Evolutionary conservation across 2,888 invertebrate species (phyloP), one percentile per base, ranked within the genome.

Genomic region (Caenorhabditis sulstoni): DNA sequence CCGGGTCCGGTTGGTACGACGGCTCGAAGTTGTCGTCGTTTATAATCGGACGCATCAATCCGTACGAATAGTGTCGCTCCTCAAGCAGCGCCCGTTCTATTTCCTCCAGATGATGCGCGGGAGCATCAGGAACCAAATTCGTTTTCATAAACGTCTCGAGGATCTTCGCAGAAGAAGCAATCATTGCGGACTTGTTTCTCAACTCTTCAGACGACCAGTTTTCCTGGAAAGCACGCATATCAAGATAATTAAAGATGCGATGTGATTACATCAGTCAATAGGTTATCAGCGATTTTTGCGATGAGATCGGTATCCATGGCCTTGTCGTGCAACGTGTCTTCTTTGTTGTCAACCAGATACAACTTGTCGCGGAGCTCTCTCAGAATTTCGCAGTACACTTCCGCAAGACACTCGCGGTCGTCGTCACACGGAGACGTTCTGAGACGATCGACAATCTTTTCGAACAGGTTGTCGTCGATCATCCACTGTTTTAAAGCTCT

Each of bases 351-450:
- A 3, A 59, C 41, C 44, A 80, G 50, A 18, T 75, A 78, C 8
- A 80, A 70, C 12, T 76, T 70, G 23, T 84, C 84, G 9, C 84
- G 59, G 5, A 81, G 52, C 37, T 71, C 81, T 35, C 83, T 59
- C 16, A 65, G 20, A 44, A 70, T 70, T 44, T 84, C 84, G 9
- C 73, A 68, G 45, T 71, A 84, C 14, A 81, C 61, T 45, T 84
- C 82, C 23, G 82, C 65, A 0, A 78, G 81, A 22, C 79, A 81
- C 20, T 84, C 81, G 20, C 80, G 83, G 18, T 77, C 81, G 18
- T 79, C 67, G 18, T 76, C 64, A 3, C 62, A 57, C 3, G 44
- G 18, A 3, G 58, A 41, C 1, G 71, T 57, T n/a, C 75, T 58
- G 20, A 85, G 61, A 11, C 66, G 57, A 11, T 77, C 62, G 5